phyloP scores from a whole-genome alignment of 2,797 vertebrate species.

The Danionella dracula region DNA sequence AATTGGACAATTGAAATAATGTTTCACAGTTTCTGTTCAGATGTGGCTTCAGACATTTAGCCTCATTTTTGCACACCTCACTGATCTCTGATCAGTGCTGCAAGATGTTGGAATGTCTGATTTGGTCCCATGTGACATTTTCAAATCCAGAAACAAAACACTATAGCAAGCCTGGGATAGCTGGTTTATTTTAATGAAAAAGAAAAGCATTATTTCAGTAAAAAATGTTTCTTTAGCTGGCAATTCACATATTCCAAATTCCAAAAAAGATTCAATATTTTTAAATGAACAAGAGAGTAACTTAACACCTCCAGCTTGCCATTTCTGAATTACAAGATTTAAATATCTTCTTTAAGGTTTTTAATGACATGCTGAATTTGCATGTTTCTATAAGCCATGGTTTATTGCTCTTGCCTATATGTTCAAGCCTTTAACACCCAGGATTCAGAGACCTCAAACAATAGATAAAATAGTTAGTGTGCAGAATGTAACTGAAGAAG shows the following conservation, averaged over 20 bases:
- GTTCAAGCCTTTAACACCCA: no score
- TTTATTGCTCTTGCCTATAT: slow-evolving; percentile 65
- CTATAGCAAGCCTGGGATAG: slow-evolving; percentile 36
- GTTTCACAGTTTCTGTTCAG: background rate
- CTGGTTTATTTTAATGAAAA: slow-evolving; percentile 48
- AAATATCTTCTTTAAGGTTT: no score
- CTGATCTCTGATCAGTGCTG: background rate
- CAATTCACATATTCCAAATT: no score
- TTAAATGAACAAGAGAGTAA: no score
- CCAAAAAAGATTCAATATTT: no score
- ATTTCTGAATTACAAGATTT: no score
- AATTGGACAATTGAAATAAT: background rate
- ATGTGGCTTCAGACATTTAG: background rate
- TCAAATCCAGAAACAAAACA: slow-evolving; percentile 42
- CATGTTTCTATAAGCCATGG: slow-evolving; percentile 31
- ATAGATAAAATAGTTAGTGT: no score
- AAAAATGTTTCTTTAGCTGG: background rate
- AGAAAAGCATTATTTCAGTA: background rate
- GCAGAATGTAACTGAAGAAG: slow-evolving; percentile 14
- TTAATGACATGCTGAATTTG: background rate
- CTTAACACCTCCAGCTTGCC: no score
- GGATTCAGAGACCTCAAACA: no score
- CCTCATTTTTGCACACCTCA: no score
- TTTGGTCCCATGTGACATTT: slow-evolving; percentile 69
- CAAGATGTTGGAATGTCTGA: slow-evolving; percentile 62